phyloP scores from a whole-genome alignment of 1,140 invertebrate genomes.

The Sycophaga agraensis region DNA sequence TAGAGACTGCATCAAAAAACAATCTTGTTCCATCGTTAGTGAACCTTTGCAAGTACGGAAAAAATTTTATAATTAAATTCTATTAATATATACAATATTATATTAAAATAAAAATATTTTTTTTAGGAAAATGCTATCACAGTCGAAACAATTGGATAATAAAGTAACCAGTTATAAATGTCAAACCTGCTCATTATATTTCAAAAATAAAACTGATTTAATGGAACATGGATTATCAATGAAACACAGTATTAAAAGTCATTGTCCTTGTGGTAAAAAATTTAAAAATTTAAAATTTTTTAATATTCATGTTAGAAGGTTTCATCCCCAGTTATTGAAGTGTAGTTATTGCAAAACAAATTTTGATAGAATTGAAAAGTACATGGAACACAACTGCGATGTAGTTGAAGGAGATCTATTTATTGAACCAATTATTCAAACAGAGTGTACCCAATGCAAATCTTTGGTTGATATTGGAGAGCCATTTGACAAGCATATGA shows the following conservation, averaged over 20 bases:
- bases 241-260: constrained; percentile 20
- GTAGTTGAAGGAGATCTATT: constrained; percentile 26
- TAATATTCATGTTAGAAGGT: constrained; percentile 35
- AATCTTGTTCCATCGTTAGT: constrained; percentile 9
- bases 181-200: constrained; percentile 7
- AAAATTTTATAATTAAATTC: constrained; percentile 7
- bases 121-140: constrained; percentile 23
- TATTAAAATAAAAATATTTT: neutral
- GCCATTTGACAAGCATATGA: constrained; percentile 42
- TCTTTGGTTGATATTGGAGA: constrained; percentile 5
- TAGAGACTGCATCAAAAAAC: neutral
- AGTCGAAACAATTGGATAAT: neutral
- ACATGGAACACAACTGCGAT: constrained; percentile 37
- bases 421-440: constrained; percentile 30
- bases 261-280: constrained; percentile 39
- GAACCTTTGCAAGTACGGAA: constrained; percentile 17
- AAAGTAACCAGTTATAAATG: constrained; percentile 5
- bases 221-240: constrained; percentile 16
- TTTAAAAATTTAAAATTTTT: constrained; percentile 35
- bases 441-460: constrained; percentile 35
- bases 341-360: constrained; percentile 41
- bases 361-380: constrained; percentile 29
- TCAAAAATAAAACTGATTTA: constrained; percentile 11
- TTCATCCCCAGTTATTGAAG: constrained; percentile 31
- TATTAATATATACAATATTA: neutral